Evolutionary conservation across 2,113 vertebrate species (phyloP), one percentile per base, ranked within the genome.

Genomic region (Penelope pileata): DNA sequence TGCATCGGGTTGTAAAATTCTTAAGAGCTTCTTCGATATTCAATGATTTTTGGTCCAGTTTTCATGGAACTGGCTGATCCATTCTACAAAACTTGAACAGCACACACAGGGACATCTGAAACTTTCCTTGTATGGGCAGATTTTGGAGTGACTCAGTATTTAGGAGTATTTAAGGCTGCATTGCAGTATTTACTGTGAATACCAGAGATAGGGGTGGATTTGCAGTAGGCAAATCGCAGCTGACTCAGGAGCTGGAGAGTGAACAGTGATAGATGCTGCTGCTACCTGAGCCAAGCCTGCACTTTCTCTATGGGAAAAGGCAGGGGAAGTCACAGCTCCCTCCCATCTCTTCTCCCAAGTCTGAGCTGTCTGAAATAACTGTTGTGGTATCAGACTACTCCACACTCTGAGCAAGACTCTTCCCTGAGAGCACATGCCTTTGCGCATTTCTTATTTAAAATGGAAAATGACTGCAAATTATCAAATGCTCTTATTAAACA

Each of bases 1-100:
- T 73, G 72, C 24, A 58, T 51, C 38, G 47, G 23, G 34, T 59
- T 29, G 40, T 51, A 36, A 18, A 62, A 7, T 53, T 86, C 73
- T 84, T 78, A 75, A 76, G 43, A 16, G 8, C 13, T 91, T 29
- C 51, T 79, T 53, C 45, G 89, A 58, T 76, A 89, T n/a, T 82
- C 56, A 58, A 3, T 40, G 10, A 26, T 15, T 69, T 88, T 82
- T 93, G 18, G 36, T 91, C 32, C 58, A 19, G 5, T 62, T 92
- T 50, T 92, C 16, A 64, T 1, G 0, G 34, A 83, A 58, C 19
- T 67, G 45, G 22, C 16, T 54, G 48, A 84, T 43, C 36, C 6
- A 16, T 34, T 70, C 60, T 43, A 13, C 18, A 53, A 56, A 74
- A 83, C 16, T 50, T n/a, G 14, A 73, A 73, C 17, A 66, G 38